Conservation (phyloP, 2,113 vertebrate genomes). For the Anoplopoma fimbria region DNA sequence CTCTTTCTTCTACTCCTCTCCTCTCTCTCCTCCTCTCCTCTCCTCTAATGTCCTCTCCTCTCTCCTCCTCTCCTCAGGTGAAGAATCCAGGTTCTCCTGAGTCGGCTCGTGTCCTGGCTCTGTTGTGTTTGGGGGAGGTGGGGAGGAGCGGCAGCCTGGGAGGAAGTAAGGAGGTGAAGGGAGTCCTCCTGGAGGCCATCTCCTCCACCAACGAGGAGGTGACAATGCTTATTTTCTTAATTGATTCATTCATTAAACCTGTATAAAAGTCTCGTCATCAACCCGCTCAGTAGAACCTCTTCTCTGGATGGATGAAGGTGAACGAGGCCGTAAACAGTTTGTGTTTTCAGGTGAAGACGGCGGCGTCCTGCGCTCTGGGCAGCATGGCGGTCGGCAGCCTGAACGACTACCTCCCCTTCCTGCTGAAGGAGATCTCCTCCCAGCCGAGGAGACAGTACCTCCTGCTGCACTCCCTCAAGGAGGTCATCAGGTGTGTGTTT, state of each 20-base stretch:
- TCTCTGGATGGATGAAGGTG: too few relatives aligned
- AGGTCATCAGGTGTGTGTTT: slow-evolving; percentile 85
- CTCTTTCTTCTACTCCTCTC: too few relatives aligned
- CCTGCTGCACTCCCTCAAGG: slow-evolving; percentile 92
- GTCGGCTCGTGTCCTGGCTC: slow-evolving; percentile 88
- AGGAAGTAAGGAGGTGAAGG: slow-evolving; percentile 89
- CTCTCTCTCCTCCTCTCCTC: neutral
- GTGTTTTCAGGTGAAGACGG: slow-evolving; percentile 84
- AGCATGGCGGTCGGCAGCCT: slow-evolving; percentile 89
- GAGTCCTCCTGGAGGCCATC: slow-evolving; percentile 90
- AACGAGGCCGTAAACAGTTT: neutral
- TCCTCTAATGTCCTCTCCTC: neutral
- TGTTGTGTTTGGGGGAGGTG: slow-evolving; percentile 91
- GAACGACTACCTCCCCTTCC: slow-evolving; percentile 90
- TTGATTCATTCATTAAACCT: too few relatives aligned
- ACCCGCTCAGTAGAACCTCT: too few relatives aligned
- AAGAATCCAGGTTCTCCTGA: slow-evolving; percentile 84
- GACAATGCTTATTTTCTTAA: neutral
- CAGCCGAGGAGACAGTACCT: slow-evolving; percentile 92
- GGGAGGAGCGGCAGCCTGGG: slow-evolving; percentile 87
- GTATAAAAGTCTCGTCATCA: too few relatives aligned
- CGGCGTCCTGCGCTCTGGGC: slow-evolving; percentile 90
- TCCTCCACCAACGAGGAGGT: slow-evolving; percentile 89
- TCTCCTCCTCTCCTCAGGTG: slow-evolving; percentile 64
- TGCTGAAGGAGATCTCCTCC: slow-evolving; percentile 89